Conservation (phyloP, 2,113 vertebrate species). For the Illadopsis cleaveri region DNA sequence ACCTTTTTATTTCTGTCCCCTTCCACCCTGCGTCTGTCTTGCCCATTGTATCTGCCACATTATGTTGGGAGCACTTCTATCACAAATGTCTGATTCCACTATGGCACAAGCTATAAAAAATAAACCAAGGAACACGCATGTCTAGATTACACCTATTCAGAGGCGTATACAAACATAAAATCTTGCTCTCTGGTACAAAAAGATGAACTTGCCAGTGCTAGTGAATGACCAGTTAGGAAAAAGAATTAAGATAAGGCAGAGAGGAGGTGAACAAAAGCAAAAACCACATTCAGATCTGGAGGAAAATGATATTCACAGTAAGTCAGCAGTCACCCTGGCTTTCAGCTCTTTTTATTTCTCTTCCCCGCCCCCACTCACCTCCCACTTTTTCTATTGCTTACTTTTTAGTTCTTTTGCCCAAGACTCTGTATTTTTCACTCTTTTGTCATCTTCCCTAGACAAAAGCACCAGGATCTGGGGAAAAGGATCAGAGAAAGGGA, state of each 20-base stretch:
- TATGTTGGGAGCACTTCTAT: background rate
- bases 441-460: background rate
- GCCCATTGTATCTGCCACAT: background rate
- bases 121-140: background rate
- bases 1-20: background rate
- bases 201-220: constrained; percentile 34
- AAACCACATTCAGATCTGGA: constrained; percentile 55
- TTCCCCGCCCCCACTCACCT: background rate
- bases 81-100: background rate
- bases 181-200: constrained; percentile 43
- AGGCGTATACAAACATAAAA: constrained; percentile 8
- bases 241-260: constrained; percentile 30
- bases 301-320: constrained; percentile 39
- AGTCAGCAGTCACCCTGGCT: constrained; percentile 40
- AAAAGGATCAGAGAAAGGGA: constrained; percentile 37
- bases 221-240: constrained; percentile 57
- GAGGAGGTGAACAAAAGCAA: constrained; percentile 36
- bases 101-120: background rate
- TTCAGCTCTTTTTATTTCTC: background rate
- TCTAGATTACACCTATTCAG: constrained; percentile 50
- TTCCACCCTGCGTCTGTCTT: background rate
- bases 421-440: constrained; percentile 10
- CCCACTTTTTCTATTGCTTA: background rate
- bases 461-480: constrained; percentile 22
- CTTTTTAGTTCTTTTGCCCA: constrained; percentile 45